A percentile compares a stretch with the other conserved stretches of the same genome.
These are phyloP conservation scores for Synanthedon vespiformis DNA, from an alignment of 2,888 invertebrate species.

Conservation along the genomic window DNA sequence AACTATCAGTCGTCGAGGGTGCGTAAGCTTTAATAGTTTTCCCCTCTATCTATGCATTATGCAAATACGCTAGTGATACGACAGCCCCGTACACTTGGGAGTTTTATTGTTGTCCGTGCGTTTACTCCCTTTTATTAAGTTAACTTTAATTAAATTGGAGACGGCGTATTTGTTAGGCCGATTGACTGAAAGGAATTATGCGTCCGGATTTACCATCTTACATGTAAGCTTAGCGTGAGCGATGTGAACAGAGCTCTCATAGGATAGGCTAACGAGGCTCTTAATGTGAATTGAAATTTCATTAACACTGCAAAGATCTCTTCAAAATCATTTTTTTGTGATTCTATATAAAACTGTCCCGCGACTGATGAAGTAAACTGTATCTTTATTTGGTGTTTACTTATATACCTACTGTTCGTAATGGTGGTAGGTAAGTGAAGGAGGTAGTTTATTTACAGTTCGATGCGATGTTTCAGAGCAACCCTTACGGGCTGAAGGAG, in stretches of 20 bases:
- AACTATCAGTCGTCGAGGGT: constrained; percentile 59
- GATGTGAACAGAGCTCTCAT: neutral
- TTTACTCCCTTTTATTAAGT: constrained; percentile 67
- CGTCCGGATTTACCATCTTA: constrained; percentile 57
- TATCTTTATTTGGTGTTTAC: constrained; percentile 1
- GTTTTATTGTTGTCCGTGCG: constrained; percentile 64
- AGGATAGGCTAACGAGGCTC: too few relatives aligned
- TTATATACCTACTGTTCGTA: neutral
- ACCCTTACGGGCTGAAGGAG: constrained; percentile 90
- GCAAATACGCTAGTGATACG: constrained; percentile 69
- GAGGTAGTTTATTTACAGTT: constrained; percentile 30
- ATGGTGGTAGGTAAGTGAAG: constrained; percentile 3
- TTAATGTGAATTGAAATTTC: too few relatives aligned
- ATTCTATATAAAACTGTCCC: neutral
- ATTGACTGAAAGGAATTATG: constrained; percentile 61
- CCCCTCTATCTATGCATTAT: constrained; percentile 66
- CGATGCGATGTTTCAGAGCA: constrained; percentile 78
- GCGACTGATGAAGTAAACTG: constrained; percentile 1
- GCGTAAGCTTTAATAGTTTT: constrained; percentile 62
- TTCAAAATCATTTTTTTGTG: neutral
- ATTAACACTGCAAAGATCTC: too few relatives aligned
- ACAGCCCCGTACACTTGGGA: constrained; percentile 63
- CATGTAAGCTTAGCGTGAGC: constrained; percentile 27
- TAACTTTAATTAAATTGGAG: constrained; percentile 69
- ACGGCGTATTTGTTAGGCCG: constrained; percentile 58